Evolutionary conservation across 1,140 invertebrate species (phyloP).

Genomic region (Drosophila truncata): DNA sequence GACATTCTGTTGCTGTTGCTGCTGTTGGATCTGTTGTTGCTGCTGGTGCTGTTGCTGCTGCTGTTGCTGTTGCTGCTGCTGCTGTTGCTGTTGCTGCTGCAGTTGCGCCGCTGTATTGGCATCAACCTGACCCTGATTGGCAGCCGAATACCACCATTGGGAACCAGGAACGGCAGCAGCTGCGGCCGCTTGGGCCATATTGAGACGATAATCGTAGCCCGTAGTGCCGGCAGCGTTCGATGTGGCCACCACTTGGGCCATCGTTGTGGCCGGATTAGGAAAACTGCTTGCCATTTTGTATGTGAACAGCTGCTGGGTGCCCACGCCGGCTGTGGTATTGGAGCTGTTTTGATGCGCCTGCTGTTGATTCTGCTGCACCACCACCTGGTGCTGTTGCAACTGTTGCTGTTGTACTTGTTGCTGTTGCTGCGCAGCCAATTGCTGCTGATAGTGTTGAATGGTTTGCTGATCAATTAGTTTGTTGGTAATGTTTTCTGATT

Average conservation of each 20-base stretch:
- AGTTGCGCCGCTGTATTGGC: constrained; percentile 85
- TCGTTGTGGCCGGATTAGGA: constrained; percentile 89
- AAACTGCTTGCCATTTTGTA: constrained; percentile 94
- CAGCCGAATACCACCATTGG: constrained; percentile 89
- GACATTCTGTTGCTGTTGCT: constrained; percentile 85
- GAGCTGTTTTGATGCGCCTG: constrained; percentile 87
- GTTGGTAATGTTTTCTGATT: constrained; percentile 76
- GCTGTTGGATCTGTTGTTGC: constrained; percentile 83
- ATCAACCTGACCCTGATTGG: constrained; percentile 85
- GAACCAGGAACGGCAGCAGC: constrained; percentile 87
- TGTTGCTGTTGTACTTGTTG: constrained; percentile 87
- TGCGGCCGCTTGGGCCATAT: constrained; percentile 85
- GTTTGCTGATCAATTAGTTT: constrained; percentile 87
- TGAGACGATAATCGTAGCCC: constrained; percentile 88
- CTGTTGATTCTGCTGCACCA: constrained; percentile 86
- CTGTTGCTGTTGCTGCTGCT: constrained; percentile 86
- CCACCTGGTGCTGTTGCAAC: constrained; percentile 86
- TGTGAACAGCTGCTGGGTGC: constrained; percentile 91
- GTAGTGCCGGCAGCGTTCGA: constrained; percentile 84
- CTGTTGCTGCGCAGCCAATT: constrained; percentile 86
- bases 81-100: constrained; percentile 86
- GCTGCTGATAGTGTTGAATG: constrained; percentile 86
- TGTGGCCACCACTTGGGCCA: constrained; percentile 86
- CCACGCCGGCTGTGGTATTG: constrained; percentile 87
- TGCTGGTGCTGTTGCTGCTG: constrained; percentile 85